These are phyloP conservation scores for Phasia obesa DNA, from an alignment of 2,888 invertebrate genomes.

Conservation along the genomic window DNA sequence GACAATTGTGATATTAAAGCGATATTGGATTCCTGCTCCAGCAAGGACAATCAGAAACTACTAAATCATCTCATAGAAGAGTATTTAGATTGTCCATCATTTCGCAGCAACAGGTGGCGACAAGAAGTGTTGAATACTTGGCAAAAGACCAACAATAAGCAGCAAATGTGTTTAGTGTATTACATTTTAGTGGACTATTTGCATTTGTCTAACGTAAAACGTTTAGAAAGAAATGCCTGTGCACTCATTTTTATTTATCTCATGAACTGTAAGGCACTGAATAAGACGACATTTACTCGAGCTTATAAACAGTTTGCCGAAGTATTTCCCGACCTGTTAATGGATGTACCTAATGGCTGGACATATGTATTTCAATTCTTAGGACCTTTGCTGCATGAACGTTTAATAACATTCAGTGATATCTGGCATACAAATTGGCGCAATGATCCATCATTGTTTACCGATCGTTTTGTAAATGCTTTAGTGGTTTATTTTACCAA, in stretches of 20 bases:
- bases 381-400: slow-evolving; percentile 78
- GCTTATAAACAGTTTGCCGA: slow-evolving; percentile 76
- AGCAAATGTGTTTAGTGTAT: slow-evolving; percentile 75
- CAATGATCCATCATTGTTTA: slow-evolving; percentile 70
- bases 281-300: slow-evolving; percentile 73
- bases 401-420: slow-evolving; percentile 75
- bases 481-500: slow-evolving; percentile 78
- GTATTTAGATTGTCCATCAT: slow-evolving; percentile 70
- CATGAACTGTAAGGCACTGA: slow-evolving; percentile 73
- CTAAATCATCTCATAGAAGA: slow-evolving; percentile 76
- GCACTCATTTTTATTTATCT: slow-evolving; percentile 76
- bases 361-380: slow-evolving; percentile 79
- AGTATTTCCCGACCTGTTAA: slow-evolving; percentile 76
- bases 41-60: slow-evolving; percentile 75
- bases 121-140: slow-evolving; percentile 74
- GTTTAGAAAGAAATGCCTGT: slow-evolving; percentile 75
- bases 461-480: slow-evolving; percentile 76
- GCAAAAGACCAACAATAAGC: slow-evolving; percentile 72
- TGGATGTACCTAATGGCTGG: slow-evolving; percentile 80
- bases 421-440: slow-evolving; percentile 78
- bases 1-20: slow-evolving; percentile 30
- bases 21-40: slow-evolving; percentile 41
- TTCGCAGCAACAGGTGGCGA: slow-evolving; percentile 73
- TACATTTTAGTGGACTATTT: slow-evolving; percentile 77
- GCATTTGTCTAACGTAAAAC: slow-evolving; percentile 74